Conservation (phyloP, 2,113 vertebrate species). For the Hippoglossus stenolepis region DNA sequence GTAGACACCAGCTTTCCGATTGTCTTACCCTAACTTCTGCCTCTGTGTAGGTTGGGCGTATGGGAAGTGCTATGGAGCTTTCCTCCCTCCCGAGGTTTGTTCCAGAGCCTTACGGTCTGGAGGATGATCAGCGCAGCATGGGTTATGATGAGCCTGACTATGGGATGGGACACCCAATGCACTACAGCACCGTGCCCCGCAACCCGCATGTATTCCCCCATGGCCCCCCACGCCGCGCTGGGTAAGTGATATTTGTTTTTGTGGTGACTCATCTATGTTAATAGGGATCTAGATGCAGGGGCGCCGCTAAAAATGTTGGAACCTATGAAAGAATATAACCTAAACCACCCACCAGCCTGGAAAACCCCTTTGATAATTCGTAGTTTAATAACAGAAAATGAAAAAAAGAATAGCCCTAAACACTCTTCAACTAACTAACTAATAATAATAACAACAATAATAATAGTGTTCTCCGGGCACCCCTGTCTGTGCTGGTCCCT, state of each 20-base stretch:
- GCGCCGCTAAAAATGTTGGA: no score
- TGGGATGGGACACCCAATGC: constrained; percentile 85
- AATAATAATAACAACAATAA: no score
- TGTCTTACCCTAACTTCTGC: neutral
- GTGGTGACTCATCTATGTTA: constrained; percentile 6
- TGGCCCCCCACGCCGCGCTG: constrained; percentile 88
- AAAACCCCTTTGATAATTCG: no score
- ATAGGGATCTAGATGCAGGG: neutral
- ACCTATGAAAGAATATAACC: no score
- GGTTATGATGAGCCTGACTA: constrained; percentile 94
- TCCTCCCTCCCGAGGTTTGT: constrained; percentile 87
- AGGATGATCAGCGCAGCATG: constrained; percentile 95
- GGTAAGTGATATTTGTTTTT: constrained; percentile 74
- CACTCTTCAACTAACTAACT: no score
- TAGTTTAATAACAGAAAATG: no score
- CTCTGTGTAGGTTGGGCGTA: constrained; percentile 85
- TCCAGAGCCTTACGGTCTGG: constrained; percentile 90
- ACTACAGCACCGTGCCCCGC: constrained; percentile 90
- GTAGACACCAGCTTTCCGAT: neutral
- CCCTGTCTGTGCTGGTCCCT: no score
- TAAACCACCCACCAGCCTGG: no score
- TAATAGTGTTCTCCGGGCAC: no score
- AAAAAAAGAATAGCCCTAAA: no score
- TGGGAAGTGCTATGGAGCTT: constrained; percentile 92
- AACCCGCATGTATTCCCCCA: constrained; percentile 79